These are phyloP conservation scores for Atrichornis clamosus DNA, from an alignment of 2,113 vertebrate genomes.

Conservation along the genomic window DNA sequence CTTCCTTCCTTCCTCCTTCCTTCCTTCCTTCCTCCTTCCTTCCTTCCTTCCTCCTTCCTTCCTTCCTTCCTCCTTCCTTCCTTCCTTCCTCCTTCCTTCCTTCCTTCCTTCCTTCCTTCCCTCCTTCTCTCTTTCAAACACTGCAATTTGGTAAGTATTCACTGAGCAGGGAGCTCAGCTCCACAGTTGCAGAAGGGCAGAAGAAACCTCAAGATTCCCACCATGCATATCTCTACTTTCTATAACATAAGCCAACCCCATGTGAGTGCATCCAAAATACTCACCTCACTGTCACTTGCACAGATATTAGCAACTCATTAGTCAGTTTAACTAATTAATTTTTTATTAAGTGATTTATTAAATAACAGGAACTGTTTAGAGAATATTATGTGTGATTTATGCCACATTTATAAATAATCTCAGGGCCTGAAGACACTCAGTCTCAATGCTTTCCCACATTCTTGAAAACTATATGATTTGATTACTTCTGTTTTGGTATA, in stretches of 20 bases:
- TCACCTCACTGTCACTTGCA: background rate
- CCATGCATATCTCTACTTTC: background rate
- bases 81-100: no score
- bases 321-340: background rate
- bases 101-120: no score
- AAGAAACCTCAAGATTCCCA: background rate
- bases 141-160: no score
- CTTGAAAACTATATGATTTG: background rate
- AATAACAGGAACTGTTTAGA: background rate
- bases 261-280: background rate
- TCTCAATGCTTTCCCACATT: background rate
- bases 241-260: background rate
- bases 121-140: no score
- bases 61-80: fast-evolving
- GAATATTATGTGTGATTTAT: background rate
- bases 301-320: background rate
- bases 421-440: background rate
- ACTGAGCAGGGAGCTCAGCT: no score
- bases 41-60: fast-evolving
- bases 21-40: no score
- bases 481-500: background rate
- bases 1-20: no score
- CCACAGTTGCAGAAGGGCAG: background rate
- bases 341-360: background rate
- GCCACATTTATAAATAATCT: background rate